A percentile compares a stretch with the other conserved stretches of the same genome.
Conservation (phyloP, 2,113 vertebrate species). For the Felis catus region DNA sequence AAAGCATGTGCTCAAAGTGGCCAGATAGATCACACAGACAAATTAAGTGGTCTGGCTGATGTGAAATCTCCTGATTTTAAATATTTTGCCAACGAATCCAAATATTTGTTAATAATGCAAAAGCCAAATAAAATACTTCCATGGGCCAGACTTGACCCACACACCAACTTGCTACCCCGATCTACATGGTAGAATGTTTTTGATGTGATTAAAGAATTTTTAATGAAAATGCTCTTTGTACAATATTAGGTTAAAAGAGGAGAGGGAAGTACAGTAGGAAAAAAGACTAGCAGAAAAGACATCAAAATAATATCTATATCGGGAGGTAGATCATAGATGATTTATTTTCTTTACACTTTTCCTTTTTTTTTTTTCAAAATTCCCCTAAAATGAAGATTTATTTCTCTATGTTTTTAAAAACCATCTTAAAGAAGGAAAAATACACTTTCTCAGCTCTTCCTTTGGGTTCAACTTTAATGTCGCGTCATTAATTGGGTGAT, state of each 20-base stretch:
- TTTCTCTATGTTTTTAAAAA: neutral
- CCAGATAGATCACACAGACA: neutral
- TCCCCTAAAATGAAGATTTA: neutral
- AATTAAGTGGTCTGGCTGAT: neutral
- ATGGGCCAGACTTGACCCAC: neutral
- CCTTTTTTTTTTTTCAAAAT: constrained; percentile 2
- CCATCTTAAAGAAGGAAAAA: neutral
- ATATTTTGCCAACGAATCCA: constrained; percentile 12
- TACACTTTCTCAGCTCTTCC: neutral
- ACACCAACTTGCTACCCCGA: neutral
- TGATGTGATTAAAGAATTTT: neutral
- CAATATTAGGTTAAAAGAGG: neutral
- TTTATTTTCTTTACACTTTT: neutral
- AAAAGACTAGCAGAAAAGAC: neutral
- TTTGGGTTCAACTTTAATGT: neutral
- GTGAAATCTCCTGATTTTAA: neutral
- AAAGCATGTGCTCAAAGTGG: neutral
- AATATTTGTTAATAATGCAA: constrained; percentile 1
- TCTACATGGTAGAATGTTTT: neutral
- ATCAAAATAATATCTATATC: neutral
- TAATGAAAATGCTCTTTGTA: neutral
- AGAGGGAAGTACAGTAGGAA: neutral
- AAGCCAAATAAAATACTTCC: neutral
- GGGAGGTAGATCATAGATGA: neutral
- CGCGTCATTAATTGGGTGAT: neutral